Conservation (phyloP, 2,797 vertebrate species). For the Odontamblyopus rebecca region DNA sequence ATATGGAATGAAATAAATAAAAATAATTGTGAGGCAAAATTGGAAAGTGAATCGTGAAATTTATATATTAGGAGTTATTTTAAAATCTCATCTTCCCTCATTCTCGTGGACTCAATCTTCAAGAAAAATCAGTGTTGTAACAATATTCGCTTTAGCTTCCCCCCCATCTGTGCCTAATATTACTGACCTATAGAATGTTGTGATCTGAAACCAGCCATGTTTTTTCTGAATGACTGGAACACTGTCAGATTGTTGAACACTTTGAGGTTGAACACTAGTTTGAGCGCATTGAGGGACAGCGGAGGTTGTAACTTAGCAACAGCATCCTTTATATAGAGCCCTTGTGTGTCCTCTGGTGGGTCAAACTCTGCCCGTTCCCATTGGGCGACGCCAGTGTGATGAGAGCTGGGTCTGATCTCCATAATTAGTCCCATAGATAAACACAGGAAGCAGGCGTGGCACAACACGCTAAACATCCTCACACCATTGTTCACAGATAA, state of each 20-base stretch:
- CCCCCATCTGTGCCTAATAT: too few species aligned
- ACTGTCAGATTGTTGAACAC: conserved; percentile 7
- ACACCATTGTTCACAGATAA: conserved; percentile 1
- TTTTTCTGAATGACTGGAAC: background rate
- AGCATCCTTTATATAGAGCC: conserved; percentile 71
- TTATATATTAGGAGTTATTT: too few species aligned
- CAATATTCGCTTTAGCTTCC: too few species aligned
- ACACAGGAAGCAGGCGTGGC: conserved; percentile 34
- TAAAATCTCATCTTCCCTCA: too few species aligned
- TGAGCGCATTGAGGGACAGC: conserved; percentile 11
- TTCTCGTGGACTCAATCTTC: too few species aligned
- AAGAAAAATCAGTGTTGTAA: too few species aligned
- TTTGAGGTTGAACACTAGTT: conserved; percentile 31
- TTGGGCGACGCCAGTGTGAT: conserved; percentile 44
- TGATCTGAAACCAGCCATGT: background rate
- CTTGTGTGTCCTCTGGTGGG: conserved; percentile 62
- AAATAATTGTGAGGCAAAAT: too few species aligned
- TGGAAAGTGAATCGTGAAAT: too few species aligned
- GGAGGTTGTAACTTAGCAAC: conserved; percentile 76
- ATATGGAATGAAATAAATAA: too few species aligned
- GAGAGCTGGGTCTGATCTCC: conserved; percentile 47
- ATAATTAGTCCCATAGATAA: conserved; percentile 46
- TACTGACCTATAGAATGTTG: background rate
- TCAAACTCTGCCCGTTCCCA: conserved; percentile 60
- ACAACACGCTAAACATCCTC: conserved; percentile 28